Evolutionary conservation across 2,888 invertebrate species (phyloP).

Genomic region (Cryptocephalus primarius): DNA sequence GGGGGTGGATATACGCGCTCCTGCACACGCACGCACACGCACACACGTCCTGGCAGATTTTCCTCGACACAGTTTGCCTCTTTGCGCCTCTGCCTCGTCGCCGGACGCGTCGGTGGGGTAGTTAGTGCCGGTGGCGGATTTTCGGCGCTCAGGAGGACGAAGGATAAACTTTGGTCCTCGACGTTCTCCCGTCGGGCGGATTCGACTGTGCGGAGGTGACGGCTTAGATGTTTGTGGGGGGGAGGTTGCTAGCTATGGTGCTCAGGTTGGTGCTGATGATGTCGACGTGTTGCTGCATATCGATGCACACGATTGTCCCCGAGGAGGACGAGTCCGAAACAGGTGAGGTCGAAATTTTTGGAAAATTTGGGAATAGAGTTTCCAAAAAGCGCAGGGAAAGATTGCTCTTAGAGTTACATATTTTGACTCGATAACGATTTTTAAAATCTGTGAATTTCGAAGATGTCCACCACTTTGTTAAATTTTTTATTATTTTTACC

Average conservation of each 20-base stretch:
- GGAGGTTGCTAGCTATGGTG: neutral
- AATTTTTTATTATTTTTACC: too few relatives aligned
- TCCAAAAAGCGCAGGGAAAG: too few relatives aligned
- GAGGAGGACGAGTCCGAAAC: slow-evolving; percentile 23
- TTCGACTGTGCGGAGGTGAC: neutral
- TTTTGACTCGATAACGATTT: too few relatives aligned
- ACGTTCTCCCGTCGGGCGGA: neutral
- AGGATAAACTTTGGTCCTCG: neutral
- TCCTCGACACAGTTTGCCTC: too few relatives aligned
- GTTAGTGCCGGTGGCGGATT: too few relatives aligned
- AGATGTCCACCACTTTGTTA: too few relatives aligned
- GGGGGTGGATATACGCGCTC: slow-evolving; percentile 22
- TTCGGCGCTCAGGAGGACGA: too few relatives aligned
- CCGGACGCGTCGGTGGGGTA: too few relatives aligned
- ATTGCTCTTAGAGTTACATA: too few relatives aligned
- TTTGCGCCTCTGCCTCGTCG: neutral
- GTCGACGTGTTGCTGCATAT: slow-evolving; percentile 10
- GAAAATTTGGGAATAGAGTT: too few relatives aligned
- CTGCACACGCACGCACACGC: neutral
- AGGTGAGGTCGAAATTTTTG: slow-evolving; percentile 13
- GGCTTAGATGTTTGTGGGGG: neutral
- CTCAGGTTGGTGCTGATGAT: slow-evolving; percentile 10
- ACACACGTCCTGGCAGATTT: too few relatives aligned
- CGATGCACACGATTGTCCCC: slow-evolving; percentile 24
- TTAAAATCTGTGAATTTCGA: too few relatives aligned